Base-by-base conservation (phyloP, 2,113 vertebrate genomes). In the Podilymbus podiceps region DNA sequence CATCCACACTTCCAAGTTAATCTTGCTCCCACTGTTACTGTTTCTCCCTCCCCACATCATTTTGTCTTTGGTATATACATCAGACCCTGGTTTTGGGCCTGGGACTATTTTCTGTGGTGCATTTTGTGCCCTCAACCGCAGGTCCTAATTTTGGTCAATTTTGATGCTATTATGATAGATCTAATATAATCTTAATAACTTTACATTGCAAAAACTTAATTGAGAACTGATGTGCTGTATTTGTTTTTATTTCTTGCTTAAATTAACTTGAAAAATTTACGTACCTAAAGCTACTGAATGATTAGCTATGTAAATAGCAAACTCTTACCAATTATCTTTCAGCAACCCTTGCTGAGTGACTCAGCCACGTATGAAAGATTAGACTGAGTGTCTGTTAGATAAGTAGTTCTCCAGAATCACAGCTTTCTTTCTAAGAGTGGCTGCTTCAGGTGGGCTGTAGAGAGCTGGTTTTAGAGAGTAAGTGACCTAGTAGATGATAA, bases 221-320 rank as follows among this genome's bases (percentile, higher is more conserved):
- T 89, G 20, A 85, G 73, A 76, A 88, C 52, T 71, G 18, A 79
- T 88, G 42, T 47, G 17, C 83, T 95, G 21, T 73, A 49, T 76
- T 87, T 81, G 12, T 47, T 90, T 89, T 74, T 58, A 85, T 90
- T 97, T 95, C 55, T 87, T 73, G 42, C 66, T 82, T 81, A 96
- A 97, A 95, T 92, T 38, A 91, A 76, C 35, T 91, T 44, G 67
- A 92, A 96, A 97, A 94, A 89, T 89, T 2, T 66, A 11, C 55
- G 27, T 67, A 76, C 44, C 59, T 89, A 44, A 90, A 97, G 50
- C 58, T 72, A 21, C 22, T 52, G 59, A 95, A 68, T 86, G 46
- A 83, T 91, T 85, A 84, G 52, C 71, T 93, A 42, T 56, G 63
- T 84, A 88, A 96, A 95, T 83, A 50, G 42, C 50, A 91, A 72